Base-by-base conservation (phyloP, 2,797 vertebrate species). In the Poeciliopsis turneri region DNA sequence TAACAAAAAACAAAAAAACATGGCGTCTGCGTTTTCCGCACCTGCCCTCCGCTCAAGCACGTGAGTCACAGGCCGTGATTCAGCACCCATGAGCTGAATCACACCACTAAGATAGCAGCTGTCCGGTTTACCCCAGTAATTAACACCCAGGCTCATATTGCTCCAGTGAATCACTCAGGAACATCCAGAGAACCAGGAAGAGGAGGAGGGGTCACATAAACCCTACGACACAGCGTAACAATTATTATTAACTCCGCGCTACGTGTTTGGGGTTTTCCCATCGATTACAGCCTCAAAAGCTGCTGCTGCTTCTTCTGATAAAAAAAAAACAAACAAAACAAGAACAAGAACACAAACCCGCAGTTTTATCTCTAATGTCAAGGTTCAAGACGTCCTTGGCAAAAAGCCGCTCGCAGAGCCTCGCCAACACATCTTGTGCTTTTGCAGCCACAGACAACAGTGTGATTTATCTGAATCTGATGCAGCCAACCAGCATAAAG, bases 101-200 rank as follows among this genome's bases (percentile, higher is more conserved):
- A 78, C 82, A 57, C 73, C 66, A 76, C 83, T 90, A 84, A 78
- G 69, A 88, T 78, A 84, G 83, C 84, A 66, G 81, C 86, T 71
- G 79, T 81, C 82, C 83, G 66, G 81, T 86, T 86, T 66, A 89
- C 82, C 83, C 82, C 77, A 47, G 88, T 89, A 81, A 91, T 90
- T 87, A 71, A 81, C 68, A 30, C 75, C 49, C 30, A 2, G 57
- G 61, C 71, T 87, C 28, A 30, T 77, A 46, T 82, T 80, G 81
- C 81, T 85, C 75, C 76, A 64, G 82, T 84, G 87, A 90, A 85
- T 87, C 79, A 66, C 78, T 77, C 76, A 81, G 82, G 78, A 86
- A 86, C 72, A 80, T 82, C 83, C 80, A 46, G 81, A 76, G 85
- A 84, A 86, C 86, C 76, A 76, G 86, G 73, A 2, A 0, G 46